Base-by-base conservation (phyloP, 2,888 invertebrate species). In the Ornithoptera alexandrae region DNA sequence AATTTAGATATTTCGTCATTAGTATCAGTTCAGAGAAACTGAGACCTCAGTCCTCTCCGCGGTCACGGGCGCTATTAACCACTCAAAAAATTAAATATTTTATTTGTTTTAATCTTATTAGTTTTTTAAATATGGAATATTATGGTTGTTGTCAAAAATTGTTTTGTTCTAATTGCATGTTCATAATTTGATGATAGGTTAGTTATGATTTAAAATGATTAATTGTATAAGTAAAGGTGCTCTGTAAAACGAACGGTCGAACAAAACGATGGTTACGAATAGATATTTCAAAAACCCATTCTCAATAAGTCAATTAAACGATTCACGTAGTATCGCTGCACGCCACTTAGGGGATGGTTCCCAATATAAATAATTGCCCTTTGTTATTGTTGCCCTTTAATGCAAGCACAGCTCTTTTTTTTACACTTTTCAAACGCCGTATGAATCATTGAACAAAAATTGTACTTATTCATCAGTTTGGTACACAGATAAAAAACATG, bases 231-330 rank as follows among this genome's bases (percentile, higher is more conserved):
- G 70, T 72, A 67, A 58, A 24, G 78, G 61, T 85, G 77, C 85
- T 84, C 86, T 74, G 50, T 56, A 60, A 39, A 67, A 71, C 68
- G 20, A 69, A 68, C 67, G 64, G 66, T 69, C 63, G 69, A 75
- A 80, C 75, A 81, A 81, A 80, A 77, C 86, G 87, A 89, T 90
- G 84, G 81, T 77, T 84, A 74, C 64, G 81, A 84, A 84, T 86
- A 87, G 87, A 88, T 90, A 85, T 87, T 87, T 88, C 82, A 82
- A 88, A 89, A 90, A 89, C 84, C 81, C 85, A 87, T 90, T 89
- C 90, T 90, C 91, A 89, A 92, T 92, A 92, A 92, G 92, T 92
- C 92, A 92, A 92, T 92, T 91, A 92, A 91, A 88, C 85, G 84
- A 85, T 87, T 84, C 83, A 76, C 75, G 87, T 88, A 74, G 72